Conservation (phyloP, 2,888 invertebrate species). For the Harmothoe impar region DNA sequence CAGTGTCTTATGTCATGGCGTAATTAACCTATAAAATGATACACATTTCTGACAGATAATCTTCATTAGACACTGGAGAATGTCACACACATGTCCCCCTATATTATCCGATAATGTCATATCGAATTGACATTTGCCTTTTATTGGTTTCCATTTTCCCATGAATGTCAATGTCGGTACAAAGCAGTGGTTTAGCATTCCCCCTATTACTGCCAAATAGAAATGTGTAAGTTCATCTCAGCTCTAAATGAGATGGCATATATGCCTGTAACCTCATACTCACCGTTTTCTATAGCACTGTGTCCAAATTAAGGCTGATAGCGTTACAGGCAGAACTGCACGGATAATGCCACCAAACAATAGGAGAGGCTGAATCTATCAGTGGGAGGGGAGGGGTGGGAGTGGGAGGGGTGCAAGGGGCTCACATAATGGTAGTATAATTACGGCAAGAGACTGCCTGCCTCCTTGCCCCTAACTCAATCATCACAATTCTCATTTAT, state of each 20-base stretch:
- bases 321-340: neutral
- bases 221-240: neutral
- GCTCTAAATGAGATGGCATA: neutral
- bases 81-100: neutral
- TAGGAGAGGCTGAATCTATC: neutral
- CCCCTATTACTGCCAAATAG: neutral
- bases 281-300: neutral
- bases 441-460: neutral
- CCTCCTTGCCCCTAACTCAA: neutral
- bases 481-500: neutral
- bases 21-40: neutral
- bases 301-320: slow-evolving; percentile 1
- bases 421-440: neutral
- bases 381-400: neutral
- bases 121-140: slow-evolving; percentile 24
- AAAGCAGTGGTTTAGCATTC: slow-evolving; percentile 4
- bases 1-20: neutral
- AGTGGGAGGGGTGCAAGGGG: neutral
- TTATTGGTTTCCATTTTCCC: neutral
- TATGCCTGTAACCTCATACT: neutral
- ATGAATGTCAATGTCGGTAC: neutral
- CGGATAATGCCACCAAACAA: neutral
- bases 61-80: neutral
- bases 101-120: slow-evolving; percentile 24
- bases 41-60: neutral